Conservation (phyloP, 2,797 vertebrate genomes). For the Schizopygopsis pylzovi region DNA sequence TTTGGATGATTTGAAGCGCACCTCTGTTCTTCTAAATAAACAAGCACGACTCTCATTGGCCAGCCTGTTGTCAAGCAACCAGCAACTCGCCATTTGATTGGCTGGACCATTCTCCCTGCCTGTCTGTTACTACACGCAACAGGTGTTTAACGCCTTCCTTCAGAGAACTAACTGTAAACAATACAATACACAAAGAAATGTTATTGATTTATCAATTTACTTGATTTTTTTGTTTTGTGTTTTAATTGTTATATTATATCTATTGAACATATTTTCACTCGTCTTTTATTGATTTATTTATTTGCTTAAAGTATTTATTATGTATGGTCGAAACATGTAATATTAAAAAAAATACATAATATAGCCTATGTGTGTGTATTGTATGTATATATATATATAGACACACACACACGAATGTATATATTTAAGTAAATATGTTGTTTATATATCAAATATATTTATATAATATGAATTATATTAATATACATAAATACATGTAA, state of each 20-base stretch:
- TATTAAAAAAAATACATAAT: background rate
- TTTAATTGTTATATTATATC: background rate
- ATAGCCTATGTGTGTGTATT: no score
- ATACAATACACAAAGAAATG: background rate
- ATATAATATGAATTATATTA: no score
- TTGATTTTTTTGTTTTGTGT: background rate
- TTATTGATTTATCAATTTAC: background rate
- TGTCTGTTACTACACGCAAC: background rate
- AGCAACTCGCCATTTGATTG: slow-evolving; percentile 71
- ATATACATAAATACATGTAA: no score
- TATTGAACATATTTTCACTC: background rate
- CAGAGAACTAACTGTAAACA: background rate
- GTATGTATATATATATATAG: no score
- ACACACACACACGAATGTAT: no score
- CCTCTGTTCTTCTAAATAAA: slow-evolving; percentile 44
- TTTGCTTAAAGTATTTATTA: background rate
- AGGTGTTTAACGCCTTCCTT: background rate
- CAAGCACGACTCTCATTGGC: slow-evolving; percentile 72
- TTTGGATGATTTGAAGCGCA: slow-evolving; percentile 65
- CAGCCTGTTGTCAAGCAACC: slow-evolving; percentile 68
- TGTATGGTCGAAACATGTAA: no score
- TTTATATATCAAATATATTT: no score
- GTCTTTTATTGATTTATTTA: no score
- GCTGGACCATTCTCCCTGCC: slow-evolving; percentile 39
- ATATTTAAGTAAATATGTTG: no score